phyloP scores from a whole-genome alignment of 2,888 invertebrate genomes.

The Leucophora obtusa region DNA sequence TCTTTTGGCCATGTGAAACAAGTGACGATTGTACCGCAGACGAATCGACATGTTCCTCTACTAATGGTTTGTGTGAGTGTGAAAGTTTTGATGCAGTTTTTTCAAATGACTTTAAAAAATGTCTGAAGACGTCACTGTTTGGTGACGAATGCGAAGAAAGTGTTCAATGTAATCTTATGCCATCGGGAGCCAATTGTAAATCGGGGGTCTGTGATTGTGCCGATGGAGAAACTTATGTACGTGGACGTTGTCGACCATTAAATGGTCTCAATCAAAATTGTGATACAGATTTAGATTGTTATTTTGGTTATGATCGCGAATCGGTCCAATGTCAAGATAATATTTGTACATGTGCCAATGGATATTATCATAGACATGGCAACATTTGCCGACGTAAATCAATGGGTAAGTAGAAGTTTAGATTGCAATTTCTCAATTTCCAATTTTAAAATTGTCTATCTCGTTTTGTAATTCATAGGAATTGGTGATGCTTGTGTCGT shows the following conservation, averaged over 20 bases:
- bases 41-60: slow-evolving; percentile 72
- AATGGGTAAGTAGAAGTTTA: slow-evolving; percentile 71
- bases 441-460: neutral
- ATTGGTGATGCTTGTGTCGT: slow-evolving; percentile 77
- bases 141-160: slow-evolving; percentile 77
- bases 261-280: slow-evolving; percentile 75
- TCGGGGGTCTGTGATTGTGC: slow-evolving; percentile 78
- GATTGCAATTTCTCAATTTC: neutral
- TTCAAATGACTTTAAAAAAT: slow-evolving; percentile 73
- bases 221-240: slow-evolving; percentile 76
- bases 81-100: slow-evolving; percentile 73
- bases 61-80: slow-evolving; percentile 72
- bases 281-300: slow-evolving; percentile 75
- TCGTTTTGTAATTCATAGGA: slow-evolving; percentile 64
- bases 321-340: slow-evolving; percentile 76
- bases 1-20: slow-evolving; percentile 76
- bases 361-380: slow-evolving; percentile 78
- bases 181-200: slow-evolving; percentile 78
- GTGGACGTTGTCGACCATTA: slow-evolving; percentile 76
- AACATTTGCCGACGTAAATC: slow-evolving; percentile 78
- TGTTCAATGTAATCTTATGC: slow-evolving; percentile 79
- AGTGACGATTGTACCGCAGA: slow-evolving; percentile 73
- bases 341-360: slow-evolving; percentile 77
- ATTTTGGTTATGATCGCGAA: slow-evolving; percentile 77
- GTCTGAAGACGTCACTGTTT: slow-evolving; percentile 76